Percentiles rank a stretch among this genome's conserved stretches.
Evolutionary conservation across 2,797 vertebrate species (phyloP).

Genomic region (Hydrolagus colliei): DNA sequence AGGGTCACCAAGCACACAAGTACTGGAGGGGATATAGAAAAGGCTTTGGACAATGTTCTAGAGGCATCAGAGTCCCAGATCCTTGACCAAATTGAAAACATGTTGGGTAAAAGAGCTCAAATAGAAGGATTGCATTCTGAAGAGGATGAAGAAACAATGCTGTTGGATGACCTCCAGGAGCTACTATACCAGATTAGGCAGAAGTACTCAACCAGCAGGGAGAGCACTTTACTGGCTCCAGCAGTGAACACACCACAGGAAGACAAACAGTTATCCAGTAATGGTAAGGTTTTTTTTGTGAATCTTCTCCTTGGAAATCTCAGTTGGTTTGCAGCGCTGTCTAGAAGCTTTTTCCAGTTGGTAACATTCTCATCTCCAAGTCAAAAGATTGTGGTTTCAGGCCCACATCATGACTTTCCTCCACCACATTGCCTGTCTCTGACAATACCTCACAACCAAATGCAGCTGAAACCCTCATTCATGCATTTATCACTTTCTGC

Average conservation of each 20-base stretch:
- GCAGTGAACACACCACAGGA: slow-evolving; percentile 38
- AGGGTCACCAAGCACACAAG: slow-evolving; percentile 49
- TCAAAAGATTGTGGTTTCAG: too few relatives aligned
- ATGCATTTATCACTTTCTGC: too few relatives aligned
- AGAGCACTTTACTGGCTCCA: slow-evolving; percentile 53
- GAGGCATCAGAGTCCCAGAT: slow-evolving; percentile 72
- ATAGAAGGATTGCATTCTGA: slow-evolving; percentile 45
- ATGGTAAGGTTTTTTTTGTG: neutral
- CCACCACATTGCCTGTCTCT: too few relatives aligned
- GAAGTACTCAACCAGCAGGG: slow-evolving; percentile 63
- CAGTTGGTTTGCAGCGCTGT: too few relatives aligned
- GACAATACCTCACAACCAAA: too few relatives aligned
- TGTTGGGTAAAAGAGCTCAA: slow-evolving; percentile 59
- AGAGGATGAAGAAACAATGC: slow-evolving; percentile 63
- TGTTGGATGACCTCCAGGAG: slow-evolving; percentile 84
- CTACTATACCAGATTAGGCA: slow-evolving; percentile 77
- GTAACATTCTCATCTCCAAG: too few relatives aligned
- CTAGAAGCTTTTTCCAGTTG: too few relatives aligned
- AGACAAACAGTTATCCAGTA: neutral
- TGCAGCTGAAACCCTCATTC: too few relatives aligned
- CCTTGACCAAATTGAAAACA: slow-evolving; percentile 68
- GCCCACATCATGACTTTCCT: too few relatives aligned
- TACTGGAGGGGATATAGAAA: slow-evolving; percentile 58
- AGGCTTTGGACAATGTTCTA: slow-evolving; percentile 68
- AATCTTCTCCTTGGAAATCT: too few relatives aligned